Percentiles rank a stretch among this genome's conserved stretches.
These are phyloP conservation scores for Sturmia bella DNA, from an alignment of 2,888 invertebrate genomes.

Conservation along the genomic window DNA sequence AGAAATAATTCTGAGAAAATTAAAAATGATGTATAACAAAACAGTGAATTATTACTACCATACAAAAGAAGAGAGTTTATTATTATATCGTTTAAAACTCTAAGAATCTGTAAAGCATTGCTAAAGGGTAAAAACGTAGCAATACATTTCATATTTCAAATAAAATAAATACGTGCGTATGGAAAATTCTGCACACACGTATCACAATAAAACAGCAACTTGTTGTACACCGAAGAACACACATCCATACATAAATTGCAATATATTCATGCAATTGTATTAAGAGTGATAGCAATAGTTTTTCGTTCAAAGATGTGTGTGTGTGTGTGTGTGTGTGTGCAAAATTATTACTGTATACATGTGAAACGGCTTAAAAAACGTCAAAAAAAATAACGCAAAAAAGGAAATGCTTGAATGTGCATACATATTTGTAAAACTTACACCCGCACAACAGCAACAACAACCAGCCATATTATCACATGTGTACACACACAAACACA, in stretches of 20 bases:
- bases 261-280: slow-evolving; percentile 48
- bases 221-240: slow-evolving; percentile 22
- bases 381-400: slow-evolving; percentile 46
- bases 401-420: slow-evolving; percentile 62
- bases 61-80: too few species aligned
- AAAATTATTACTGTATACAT: slow-evolving; percentile 55
- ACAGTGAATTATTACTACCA: too few species aligned
- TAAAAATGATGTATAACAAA: too few species aligned
- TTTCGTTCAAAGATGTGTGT: slow-evolving; percentile 54
- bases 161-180: slow-evolving; percentile 46
- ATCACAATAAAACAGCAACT: slow-evolving; percentile 74
- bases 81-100: too few species aligned
- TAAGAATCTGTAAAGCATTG: too few species aligned
- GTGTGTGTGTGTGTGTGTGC: slow-evolving; percentile 59
- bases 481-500: slow-evolving; percentile 5
- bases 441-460: slow-evolving; percentile 15
- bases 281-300: slow-evolving; percentile 54
- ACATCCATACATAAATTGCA: background rate
- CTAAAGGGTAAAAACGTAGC: too few species aligned
- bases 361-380: slow-evolving; percentile 65
- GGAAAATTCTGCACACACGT: slow-evolving; percentile 54
- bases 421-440: slow-evolving; percentile 25
- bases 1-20: too few species aligned
- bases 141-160: background rate
- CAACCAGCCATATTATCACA: background rate